Evolutionary conservation across 1,140 invertebrate species (phyloP).

Genomic region (Eciton burchellii): DNA sequence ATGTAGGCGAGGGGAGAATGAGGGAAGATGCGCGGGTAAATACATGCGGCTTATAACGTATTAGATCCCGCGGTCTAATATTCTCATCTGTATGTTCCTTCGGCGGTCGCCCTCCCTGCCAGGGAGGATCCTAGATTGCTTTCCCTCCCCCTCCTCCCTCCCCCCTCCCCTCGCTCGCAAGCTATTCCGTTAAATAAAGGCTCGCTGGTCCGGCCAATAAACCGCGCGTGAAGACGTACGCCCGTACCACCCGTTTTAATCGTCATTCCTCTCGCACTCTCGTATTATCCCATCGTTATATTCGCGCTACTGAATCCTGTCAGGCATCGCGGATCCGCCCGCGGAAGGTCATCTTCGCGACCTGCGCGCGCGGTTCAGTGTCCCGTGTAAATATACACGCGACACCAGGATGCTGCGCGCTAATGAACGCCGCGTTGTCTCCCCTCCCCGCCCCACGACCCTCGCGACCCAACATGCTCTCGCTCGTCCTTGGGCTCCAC

Average conservation of each 20-base stretch:
- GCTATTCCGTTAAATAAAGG: constrained; percentile 54
- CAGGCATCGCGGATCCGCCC: too few relatives aligned
- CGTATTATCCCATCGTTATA: too few relatives aligned
- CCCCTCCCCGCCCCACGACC: constrained; percentile 11
- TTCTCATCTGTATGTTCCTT: constrained; percentile 42
- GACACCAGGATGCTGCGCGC: not conserved
- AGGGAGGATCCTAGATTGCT: constrained; percentile 44
- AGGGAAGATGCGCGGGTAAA: constrained; percentile 24
- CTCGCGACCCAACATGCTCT: constrained; percentile 44
- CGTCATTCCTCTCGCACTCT: too few relatives aligned
- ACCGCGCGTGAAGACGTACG: constrained; percentile 41
- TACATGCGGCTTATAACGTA: constrained; percentile 65
- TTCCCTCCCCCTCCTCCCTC: not conserved
- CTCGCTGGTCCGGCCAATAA: constrained; percentile 51
- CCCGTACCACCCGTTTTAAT: not conserved
- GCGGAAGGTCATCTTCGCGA: not conserved
- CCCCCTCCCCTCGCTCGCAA: constrained; percentile 16
- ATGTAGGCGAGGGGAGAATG: constrained; percentile 1
- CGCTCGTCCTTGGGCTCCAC: constrained; percentile 37
- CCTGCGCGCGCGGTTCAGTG: not conserved
- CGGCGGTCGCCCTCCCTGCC: not conserved
- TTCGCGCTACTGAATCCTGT: too few relatives aligned
- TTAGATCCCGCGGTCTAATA: constrained; percentile 68
- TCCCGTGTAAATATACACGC: not conserved
- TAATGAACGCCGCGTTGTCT: constrained; percentile 32